Base-by-base conservation (phyloP, 2,113 vertebrate genomes). In the Hydrochoerus hydrochaeris region DNA sequence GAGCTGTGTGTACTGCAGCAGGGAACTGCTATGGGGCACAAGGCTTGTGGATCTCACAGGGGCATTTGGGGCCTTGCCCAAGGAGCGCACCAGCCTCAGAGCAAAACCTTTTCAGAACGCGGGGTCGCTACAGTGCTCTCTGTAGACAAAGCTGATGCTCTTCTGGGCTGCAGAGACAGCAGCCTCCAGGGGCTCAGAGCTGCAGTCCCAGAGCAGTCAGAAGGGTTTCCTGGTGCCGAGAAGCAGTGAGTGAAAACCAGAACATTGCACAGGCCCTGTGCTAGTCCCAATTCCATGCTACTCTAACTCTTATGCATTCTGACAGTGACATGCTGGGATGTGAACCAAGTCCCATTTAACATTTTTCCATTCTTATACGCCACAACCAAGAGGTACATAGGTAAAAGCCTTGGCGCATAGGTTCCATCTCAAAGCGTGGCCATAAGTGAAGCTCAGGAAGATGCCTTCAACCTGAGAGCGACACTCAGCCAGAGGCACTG, bases 61-160 rank as follows among this genome's bases (percentile, higher is more conserved):
- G 19, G 26, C 63, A 19, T 9, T 4, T 17, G n/a, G 28, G 22
- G 3, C 8, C 6, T 5, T 4, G 0, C 1, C 6, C 19, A 17
- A 14, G n/a, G 14, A 32, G 5, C 22, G 1, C 17, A 10, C 24
- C 4, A 19, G 71, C 10, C 46, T 35, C 22, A 1, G 46, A 24
- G 12, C 54, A 54, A 85, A 80, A 13, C 46, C 30, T 16, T 19
- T 19, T 19, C 22, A 19, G 38, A 28, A 41, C 13, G 17, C 30
- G 16, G 20, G 8, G 49, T 54, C 44, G 30, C 24, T 44, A 2
- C 20, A 41, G 49, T 0, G 11, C 67, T 71, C 0, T 32, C 2
- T 44, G 6, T 3, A n/a, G 13, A 9, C 11, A 19, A 32, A 63
- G 2, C n/a, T 63, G 30, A 52, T 5, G 28, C 41, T 13, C 19